phyloP scores from a whole-genome alignment of 1,140 invertebrate genomes.

The Dermatophagoides farinae region DNA sequence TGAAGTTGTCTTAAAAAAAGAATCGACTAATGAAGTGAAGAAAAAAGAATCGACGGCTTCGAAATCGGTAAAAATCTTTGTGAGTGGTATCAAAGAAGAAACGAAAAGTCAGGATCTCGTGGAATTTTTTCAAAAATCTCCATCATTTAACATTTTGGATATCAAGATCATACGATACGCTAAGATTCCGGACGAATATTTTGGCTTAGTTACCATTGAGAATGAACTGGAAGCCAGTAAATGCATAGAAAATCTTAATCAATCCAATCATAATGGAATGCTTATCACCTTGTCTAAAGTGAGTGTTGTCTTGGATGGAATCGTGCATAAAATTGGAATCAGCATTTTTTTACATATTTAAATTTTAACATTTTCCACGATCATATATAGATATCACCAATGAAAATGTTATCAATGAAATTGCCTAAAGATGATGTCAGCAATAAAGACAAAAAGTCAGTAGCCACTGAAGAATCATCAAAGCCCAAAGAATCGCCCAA shows the following conservation, averaged over 20 bases:
- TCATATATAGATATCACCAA: background rate
- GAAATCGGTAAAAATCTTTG: constrained; percentile 48
- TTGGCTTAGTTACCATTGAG: constrained; percentile 84
- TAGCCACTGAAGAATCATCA: too few species aligned
- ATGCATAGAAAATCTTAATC: constrained; percentile 68
- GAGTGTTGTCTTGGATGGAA: constrained; percentile 15
- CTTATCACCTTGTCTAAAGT: constrained; percentile 82
- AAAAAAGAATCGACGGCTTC: too few species aligned
- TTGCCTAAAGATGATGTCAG: background rate
- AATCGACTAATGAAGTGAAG: too few species aligned
- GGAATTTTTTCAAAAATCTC: constrained; percentile 67
- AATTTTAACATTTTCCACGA: background rate
- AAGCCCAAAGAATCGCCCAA: too few species aligned
- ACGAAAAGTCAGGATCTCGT: constrained; percentile 80
- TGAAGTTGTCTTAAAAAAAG: constrained; percentile 26
- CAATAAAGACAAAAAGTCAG: background rate
- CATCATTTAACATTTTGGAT: constrained; percentile 52
- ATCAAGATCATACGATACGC: constrained; percentile 92
- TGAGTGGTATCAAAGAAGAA: constrained; percentile 65
- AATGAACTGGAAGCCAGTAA: constrained; percentile 63
- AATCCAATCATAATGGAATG: constrained; percentile 70
- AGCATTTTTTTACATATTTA: background rate
- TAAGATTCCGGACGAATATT: constrained; percentile 65
- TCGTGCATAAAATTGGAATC: background rate
- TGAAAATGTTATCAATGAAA: background rate